A percentile compares a stretch with the other conserved stretches of the same genome.
Conservation (phyloP, 2,888 invertebrate species). For the Ceratothoa steindachneri region DNA sequence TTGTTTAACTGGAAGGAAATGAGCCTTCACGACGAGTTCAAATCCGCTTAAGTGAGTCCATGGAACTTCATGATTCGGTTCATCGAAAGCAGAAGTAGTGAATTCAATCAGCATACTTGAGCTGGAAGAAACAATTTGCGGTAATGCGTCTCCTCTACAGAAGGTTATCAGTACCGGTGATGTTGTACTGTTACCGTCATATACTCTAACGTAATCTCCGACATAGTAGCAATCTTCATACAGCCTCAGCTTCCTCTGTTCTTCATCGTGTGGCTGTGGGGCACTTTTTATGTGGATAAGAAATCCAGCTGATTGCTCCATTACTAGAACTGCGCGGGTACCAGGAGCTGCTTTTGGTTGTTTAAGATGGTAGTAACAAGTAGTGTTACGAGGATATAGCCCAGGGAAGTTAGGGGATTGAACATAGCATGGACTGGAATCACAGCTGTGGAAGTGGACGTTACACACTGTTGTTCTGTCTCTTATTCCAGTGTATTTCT, state of each 20-base stretch:
- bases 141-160: conserved; percentile 81
- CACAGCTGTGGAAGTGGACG: conserved; percentile 35
- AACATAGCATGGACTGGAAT: conserved; percentile 34
- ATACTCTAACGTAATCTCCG: conserved; percentile 79
- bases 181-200: conserved; percentile 81
- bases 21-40: conserved; percentile 50
- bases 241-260: conserved; percentile 51
- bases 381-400: conserved; percentile 44
- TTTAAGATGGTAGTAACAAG: conserved; percentile 40
- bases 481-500: conserved; percentile 37
- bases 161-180: conserved; percentile 83
- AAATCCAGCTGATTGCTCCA: conserved; percentile 27
- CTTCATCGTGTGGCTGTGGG: conserved; percentile 30
- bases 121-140: conserved; percentile 78
- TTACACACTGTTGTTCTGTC: conserved; percentile 38
- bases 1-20: conserved; percentile 44
- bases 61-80: conserved; percentile 47
- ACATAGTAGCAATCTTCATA: conserved; percentile 85
- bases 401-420: conserved; percentile 47
- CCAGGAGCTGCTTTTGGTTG: conserved; percentile 24
- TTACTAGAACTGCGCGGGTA: conserved; percentile 26
- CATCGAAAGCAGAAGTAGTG: conserved; percentile 68
- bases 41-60: conserved; percentile 48
- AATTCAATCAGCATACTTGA: conserved; percentile 84
- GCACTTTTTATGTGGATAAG: conserved; percentile 40